These are phyloP conservation scores for Parochlus steinenii DNA, from an alignment of 2,888 invertebrate species.

Conservation along the genomic window DNA sequence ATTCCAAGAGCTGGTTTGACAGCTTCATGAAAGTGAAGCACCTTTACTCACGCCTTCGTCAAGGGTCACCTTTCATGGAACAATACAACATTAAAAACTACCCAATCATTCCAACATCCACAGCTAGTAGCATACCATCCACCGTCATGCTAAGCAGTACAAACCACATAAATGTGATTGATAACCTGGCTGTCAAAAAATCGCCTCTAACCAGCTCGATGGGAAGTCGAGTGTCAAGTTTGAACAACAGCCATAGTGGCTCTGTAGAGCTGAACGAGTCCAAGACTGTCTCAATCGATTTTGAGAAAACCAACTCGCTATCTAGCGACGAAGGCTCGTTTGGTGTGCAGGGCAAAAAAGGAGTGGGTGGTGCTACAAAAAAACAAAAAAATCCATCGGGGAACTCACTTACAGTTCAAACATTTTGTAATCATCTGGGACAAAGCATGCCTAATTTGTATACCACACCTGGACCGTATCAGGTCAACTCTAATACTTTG, in stretches of 20 bases:
- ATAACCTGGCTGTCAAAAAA: conserved; percentile 25
- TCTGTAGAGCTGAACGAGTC: conserved; percentile 51
- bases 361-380: conserved; percentile 30
- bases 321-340: conserved; percentile 44
- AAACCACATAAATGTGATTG: no score
- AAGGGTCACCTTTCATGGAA: conserved; percentile 20
- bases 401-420: conserved; percentile 60
- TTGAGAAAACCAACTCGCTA: conserved; percentile 45
- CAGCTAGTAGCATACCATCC: no score
- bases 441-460: conserved; percentile 70
- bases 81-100: conserved; percentile 4
- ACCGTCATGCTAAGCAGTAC: no score
- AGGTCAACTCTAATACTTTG: conserved; percentile 28
- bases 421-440: conserved; percentile 43
- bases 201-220: conserved; percentile 30
- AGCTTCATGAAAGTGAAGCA: conserved; percentile 58
- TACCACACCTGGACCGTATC: conserved; percentile 12
- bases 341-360: conserved; percentile 18
- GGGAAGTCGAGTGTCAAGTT: conserved; percentile 40
- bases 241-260: conserved; percentile 57
- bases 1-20: conserved; percentile 48
- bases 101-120: not conserved
- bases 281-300: conserved; percentile 42
- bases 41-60: conserved; percentile 45
- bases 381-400: conserved; percentile 34